Conservation (phyloP, 2,888 invertebrate genomes). For the Dendrolimus pini region DNA sequence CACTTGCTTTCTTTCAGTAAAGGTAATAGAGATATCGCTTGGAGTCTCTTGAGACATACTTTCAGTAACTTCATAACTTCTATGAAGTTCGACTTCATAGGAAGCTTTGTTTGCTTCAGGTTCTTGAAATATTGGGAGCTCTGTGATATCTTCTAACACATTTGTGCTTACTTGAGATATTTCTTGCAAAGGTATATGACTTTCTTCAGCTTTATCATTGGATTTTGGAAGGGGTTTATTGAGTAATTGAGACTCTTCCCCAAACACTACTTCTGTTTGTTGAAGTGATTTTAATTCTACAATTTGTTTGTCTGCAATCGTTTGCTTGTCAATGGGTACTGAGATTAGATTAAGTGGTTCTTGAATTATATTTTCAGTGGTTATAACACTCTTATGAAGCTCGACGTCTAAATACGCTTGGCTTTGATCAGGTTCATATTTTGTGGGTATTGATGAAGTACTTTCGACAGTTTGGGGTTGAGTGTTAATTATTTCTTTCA, state of each 20-base stretch:
- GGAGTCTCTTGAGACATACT: conserved; percentile 13
- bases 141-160: conserved; percentile 1
- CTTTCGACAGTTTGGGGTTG: conserved; percentile 42
- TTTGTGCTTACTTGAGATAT: conserved; percentile 1
- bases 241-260: background rate
- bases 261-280: conserved; percentile 2
- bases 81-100: conserved; percentile 49
- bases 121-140: conserved; percentile 7
- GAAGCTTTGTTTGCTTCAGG: conserved; percentile 22
- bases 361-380: conserved; percentile 34
- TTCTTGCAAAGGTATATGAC: conserved; percentile 1
- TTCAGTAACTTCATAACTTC: conserved; percentile 60
- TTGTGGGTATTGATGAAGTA: conserved; percentile 20
- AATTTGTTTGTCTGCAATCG: conserved; percentile 28
- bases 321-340: conserved; percentile 13
- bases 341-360: conserved; percentile 29
- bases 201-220: conserved; percentile 3
- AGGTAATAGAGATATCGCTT: conserved; percentile 7
- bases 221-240: background rate
- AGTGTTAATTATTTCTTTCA: conserved; percentile 34
- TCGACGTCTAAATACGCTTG: conserved; percentile 30
- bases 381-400: conserved; percentile 40
- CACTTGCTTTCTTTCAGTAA: background rate
- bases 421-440: conserved; percentile 24
- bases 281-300: conserved; percentile 4